Evolutionary conservation across 2,113 vertebrate genomes (phyloP), one percentile per base, ranked within the genome.

Genomic region (Ophthalmolycus amberensis): DNA sequence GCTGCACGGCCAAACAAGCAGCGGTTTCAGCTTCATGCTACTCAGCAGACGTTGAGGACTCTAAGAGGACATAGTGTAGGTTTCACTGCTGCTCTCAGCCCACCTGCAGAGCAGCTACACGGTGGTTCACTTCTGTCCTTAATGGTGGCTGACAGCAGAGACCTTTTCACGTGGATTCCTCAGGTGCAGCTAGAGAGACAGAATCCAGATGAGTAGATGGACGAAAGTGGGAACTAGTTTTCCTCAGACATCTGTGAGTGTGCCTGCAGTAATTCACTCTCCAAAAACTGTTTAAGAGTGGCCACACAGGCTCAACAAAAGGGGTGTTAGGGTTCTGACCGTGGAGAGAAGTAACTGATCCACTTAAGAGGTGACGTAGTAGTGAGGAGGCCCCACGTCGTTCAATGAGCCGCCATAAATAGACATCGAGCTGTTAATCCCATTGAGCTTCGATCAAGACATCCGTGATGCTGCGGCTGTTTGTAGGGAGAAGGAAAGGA

Each of bases 361-460:
- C 81, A 75, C 73, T 89, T 88, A 91, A 83, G 85, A 66, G 15
- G 54, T 65, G 65, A 56, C 75, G 79, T 72, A 60, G 75, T 77
- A 77, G 82, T 77, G 25, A 85, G 77, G 62, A 88, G 77, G 75
- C 83, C 82, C 77, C 63, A 46, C 6, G 81, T 73, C 77, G 73
- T 84, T 74, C 89, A 85, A 81, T 88, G 83, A 89, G 87, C 87
- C 78, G 68, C 90, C 83, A 84, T 75, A 90, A 93, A 92, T 94
- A 92, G 91, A 90, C 82, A 91, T 75, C 1, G 79, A 88, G 83
- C 72, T 34, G 16, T 80, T 92, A 90, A 93, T 90, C 90, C 7
- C 37, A 82, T 71, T 71, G 64, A 64, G 84, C 50, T 79, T 75
- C 46, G 12, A 79, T 79, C 68, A 56, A 62, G 60, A 62, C n/a